These are phyloP conservation scores for Megalops cyprinoides DNA, from an alignment of 2,797 vertebrate species.

Conservation along the genomic window DNA sequence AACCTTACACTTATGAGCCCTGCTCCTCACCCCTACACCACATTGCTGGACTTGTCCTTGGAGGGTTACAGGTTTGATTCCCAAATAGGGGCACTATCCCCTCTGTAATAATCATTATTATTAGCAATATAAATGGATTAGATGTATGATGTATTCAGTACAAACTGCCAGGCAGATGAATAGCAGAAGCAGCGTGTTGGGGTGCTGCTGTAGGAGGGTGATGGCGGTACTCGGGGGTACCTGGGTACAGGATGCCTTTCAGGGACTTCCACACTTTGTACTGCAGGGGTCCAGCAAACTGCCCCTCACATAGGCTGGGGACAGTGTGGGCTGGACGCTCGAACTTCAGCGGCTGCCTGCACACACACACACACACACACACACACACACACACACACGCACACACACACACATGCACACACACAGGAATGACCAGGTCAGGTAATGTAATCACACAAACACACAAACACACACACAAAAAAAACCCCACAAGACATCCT, in stretches of 20 bases:
- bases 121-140: no score
- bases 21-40: no score
- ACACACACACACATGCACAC: background rate
- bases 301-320: slow-evolving; percentile 75
- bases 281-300: slow-evolving; percentile 79
- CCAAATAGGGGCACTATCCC: no score
- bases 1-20: no score
- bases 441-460: background rate
- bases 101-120: no score
- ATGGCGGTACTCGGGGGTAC: slow-evolving; percentile 55
- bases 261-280: slow-evolving; percentile 83
- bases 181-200: background rate
- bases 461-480: background rate
- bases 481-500: no score
- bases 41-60: no score
- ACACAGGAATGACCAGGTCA: no score
- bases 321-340: slow-evolving; percentile 72
- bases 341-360: slow-evolving; percentile 76
- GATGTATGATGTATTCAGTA: no score
- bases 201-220: background rate
- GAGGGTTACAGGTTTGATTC: no score
- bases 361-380: slow-evolving; percentile 28
- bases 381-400: background rate
- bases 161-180: background rate
- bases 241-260: slow-evolving; percentile 80